Evolutionary conservation across 2,113 vertebrate species (phyloP).

Genomic region (Psephotus haematonotus): DNA sequence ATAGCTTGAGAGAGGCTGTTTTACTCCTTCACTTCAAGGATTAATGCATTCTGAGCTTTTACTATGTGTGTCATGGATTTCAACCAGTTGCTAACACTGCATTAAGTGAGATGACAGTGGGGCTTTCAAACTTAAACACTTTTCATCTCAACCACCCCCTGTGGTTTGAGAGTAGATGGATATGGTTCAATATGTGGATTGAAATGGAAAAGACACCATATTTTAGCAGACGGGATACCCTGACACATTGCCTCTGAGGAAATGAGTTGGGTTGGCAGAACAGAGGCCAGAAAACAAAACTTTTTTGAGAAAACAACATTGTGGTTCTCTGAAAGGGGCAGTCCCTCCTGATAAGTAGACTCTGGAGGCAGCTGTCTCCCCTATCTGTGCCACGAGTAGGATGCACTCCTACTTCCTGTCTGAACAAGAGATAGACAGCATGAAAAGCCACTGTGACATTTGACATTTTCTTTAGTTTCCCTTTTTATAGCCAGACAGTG

Average conservation of each 20-base stretch:
- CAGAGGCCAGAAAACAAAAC: not conserved
- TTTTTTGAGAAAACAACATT: slow-evolving; percentile 4
- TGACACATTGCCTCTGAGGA: not conserved
- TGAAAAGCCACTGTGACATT: slow-evolving; percentile 52
- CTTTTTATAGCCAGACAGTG: slow-evolving; percentile 48
- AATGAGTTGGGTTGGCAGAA: not conserved
- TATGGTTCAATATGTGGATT: not conserved
- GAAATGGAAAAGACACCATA: not conserved
- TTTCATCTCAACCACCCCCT: not conserved
- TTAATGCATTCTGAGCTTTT: not conserved
- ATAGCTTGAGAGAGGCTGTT: not conserved
- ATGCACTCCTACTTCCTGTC: slow-evolving; percentile 65
- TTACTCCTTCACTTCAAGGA: not conserved
- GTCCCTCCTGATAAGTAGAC: slow-evolving; percentile 20
- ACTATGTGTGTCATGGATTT: not conserved
- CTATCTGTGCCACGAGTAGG: slow-evolving; percentile 3
- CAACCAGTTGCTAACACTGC: not conserved
- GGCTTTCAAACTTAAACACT: not conserved
- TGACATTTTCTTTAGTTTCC: slow-evolving; percentile 62
- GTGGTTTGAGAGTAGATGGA: not conserved
- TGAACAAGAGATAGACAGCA: slow-evolving; percentile 30
- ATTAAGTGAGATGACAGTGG: not conserved
- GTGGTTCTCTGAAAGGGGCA: slow-evolving; percentile 50
- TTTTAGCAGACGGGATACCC: not conserved
- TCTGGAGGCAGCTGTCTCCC: slow-evolving; percentile 58